Conservation (phyloP, 2,797 vertebrate species). For the Spinibarbus caldwelli region DNA sequence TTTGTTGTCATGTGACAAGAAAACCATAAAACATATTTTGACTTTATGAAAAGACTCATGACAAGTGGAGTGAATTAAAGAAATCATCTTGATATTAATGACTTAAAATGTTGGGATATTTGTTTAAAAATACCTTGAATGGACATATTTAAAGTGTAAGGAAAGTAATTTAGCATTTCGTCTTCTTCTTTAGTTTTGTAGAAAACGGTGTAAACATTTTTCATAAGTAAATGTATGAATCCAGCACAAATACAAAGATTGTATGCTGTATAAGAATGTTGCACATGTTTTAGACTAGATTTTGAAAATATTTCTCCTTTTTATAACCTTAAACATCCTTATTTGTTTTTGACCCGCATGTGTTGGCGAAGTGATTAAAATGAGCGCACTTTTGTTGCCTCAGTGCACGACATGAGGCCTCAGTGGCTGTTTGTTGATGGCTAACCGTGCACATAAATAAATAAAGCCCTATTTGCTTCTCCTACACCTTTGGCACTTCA, state of each 20-base stretch:
- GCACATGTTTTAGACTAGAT: not conserved
- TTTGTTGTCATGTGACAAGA: constrained; percentile 9
- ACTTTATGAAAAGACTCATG: not conserved
- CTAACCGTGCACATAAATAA: constrained; percentile 38
- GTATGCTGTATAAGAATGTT: not conserved
- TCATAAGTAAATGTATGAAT: not conserved
- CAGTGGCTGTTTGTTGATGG: constrained; percentile 23
- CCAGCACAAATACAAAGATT: not conserved
- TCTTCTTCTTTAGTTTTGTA: not conserved
- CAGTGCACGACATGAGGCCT: not conserved
- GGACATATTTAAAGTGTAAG: not conserved
- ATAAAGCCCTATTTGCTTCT: constrained; percentile 43
- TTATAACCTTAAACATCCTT: not conserved
- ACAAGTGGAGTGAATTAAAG: not conserved
- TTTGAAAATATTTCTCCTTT: not conserved
- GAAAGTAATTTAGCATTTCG: not conserved
- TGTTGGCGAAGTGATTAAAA: constrained; percentile 11
- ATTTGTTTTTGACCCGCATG: not conserved
- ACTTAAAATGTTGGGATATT: not conserved
- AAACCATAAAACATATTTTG: not conserved
- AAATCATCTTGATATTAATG: not conserved
- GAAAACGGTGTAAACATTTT: not conserved
- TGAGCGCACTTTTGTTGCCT: not conserved
- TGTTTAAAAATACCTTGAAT: not conserved
- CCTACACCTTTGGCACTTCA: constrained; percentile 26